Evolutionary conservation across 1,140 invertebrate genomes (phyloP).

Genomic region (Pseudomyrmex flavicornis): DNA sequence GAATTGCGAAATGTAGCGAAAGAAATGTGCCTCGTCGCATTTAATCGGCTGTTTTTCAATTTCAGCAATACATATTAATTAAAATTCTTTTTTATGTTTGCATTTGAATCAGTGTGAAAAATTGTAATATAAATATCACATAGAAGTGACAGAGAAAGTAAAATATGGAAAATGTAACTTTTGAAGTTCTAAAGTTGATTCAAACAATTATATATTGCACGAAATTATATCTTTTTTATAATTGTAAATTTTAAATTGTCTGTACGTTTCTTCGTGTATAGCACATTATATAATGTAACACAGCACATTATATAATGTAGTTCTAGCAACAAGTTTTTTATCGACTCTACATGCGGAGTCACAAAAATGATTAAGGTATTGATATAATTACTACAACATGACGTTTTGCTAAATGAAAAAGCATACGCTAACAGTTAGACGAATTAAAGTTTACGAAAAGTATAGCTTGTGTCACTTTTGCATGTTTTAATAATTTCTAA

Average conservation of each 20-base stretch:
- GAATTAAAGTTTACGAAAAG: constrained; percentile 19
- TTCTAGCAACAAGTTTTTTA: too few relatives aligned
- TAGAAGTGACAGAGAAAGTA: background rate
- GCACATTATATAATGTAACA: background rate
- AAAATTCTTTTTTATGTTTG: background rate
- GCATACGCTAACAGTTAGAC: background rate
- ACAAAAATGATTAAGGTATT: constrained; percentile 22
- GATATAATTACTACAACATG: constrained; percentile 16
- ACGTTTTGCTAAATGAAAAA: constrained; percentile 22
- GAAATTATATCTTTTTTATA: too few relatives aligned
- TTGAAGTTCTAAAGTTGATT: background rate
- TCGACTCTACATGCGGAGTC: background rate
- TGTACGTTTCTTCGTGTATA: background rate
- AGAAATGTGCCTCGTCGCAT: constrained; percentile 25
- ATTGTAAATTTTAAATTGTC: background rate
- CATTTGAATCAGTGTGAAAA: background rate
- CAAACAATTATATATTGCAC: too few relatives aligned
- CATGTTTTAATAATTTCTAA: background rate
- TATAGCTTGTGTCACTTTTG: background rate
- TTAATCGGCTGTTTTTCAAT: background rate
- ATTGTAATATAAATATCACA: too few relatives aligned
- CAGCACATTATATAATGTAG: background rate
- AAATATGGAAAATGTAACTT: background rate
- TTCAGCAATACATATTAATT: background rate
- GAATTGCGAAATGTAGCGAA: constrained; percentile 21